These are phyloP conservation scores for Miniopterus natalensis DNA, from an alignment of 2,113 vertebrate species.

Conservation along the genomic window DNA sequence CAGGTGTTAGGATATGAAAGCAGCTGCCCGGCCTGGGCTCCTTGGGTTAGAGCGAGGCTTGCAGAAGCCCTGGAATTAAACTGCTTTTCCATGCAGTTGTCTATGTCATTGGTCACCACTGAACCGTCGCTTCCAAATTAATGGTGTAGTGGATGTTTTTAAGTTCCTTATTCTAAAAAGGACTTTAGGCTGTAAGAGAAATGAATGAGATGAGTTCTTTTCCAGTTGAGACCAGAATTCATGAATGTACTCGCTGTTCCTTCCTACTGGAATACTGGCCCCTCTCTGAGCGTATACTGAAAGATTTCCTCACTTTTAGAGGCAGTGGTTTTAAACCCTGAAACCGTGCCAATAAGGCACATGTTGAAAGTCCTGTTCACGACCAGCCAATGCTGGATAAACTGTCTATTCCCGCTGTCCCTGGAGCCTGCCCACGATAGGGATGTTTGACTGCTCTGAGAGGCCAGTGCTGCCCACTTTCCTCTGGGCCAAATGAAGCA, in stretches of 20 bases:
- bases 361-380: not conserved
- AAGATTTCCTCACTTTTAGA: not conserved
- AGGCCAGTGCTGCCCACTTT: not conserved
- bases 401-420: not conserved
- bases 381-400: not conserved
- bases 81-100: not conserved
- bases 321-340: not conserved
- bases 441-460: too few species aligned
- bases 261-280: not conserved
- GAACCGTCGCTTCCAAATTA: not conserved
- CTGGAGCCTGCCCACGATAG: accelerated
- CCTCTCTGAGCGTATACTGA: not conserved
- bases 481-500: not conserved
- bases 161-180: not conserved
- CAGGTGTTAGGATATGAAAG: not conserved
- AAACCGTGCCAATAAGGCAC: not conserved
- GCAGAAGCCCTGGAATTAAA: not conserved
- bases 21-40: not conserved
- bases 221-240: not conserved
- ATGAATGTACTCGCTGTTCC: not conserved
- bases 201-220: not conserved
- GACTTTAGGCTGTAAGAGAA: not conserved
- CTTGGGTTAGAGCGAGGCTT: not conserved
- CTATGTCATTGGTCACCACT: not conserved
- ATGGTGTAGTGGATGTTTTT: not conserved